A percentile compares a stretch with the other conserved stretches of the same genome.
Conservation (phyloP, 2,888 invertebrate genomes). For the Ormyrus thymus region DNA sequence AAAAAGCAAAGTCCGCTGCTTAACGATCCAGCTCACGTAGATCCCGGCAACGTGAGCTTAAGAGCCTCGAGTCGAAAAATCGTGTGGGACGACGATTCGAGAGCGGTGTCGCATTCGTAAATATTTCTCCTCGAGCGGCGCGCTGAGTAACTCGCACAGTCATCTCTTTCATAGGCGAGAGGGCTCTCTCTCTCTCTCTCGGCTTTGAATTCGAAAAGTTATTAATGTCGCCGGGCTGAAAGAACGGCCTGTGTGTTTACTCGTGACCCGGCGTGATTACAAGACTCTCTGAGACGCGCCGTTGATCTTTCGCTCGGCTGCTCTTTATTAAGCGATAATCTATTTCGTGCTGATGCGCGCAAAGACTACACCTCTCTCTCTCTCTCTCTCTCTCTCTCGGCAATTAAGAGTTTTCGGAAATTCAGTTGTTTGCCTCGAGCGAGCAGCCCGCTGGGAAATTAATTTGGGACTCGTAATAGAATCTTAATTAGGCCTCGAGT, state of each 20-base stretch:
- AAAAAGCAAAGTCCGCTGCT: too few relatives aligned
- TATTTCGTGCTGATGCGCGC: neutral
- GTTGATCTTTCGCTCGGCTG: constrained; percentile 9
- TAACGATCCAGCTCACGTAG: too few relatives aligned
- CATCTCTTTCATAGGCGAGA: constrained; percentile 25
- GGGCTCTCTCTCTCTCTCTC: neutral
- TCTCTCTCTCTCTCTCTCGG: too few relatives aligned
- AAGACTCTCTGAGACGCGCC: too few relatives aligned
- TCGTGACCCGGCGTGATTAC: too few relatives aligned
- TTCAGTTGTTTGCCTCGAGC: too few relatives aligned
- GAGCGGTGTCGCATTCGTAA: constrained; percentile 1
- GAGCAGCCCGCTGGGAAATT: too few relatives aligned
- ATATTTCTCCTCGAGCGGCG: neutral
- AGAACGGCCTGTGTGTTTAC: constrained; percentile 13
- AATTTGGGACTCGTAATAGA: too few relatives aligned
- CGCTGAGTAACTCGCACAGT: constrained; percentile 3
- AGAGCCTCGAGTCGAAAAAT: too few relatives aligned
- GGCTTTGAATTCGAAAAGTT: constrained; percentile 42
- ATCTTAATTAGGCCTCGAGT: too few relatives aligned
- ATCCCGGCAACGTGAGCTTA: too few relatives aligned
- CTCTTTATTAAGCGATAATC: constrained; percentile 37
- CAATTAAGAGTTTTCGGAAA: too few relatives aligned
- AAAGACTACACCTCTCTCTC: neutral
- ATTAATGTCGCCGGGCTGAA: constrained; percentile 37
- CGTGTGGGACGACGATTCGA: neutral